Percentiles rank a stretch among this genome's conserved stretches.
Evolutionary conservation across 1,140 invertebrate genomes (phyloP).

Genomic region (Odontomachus brunneus): DNA sequence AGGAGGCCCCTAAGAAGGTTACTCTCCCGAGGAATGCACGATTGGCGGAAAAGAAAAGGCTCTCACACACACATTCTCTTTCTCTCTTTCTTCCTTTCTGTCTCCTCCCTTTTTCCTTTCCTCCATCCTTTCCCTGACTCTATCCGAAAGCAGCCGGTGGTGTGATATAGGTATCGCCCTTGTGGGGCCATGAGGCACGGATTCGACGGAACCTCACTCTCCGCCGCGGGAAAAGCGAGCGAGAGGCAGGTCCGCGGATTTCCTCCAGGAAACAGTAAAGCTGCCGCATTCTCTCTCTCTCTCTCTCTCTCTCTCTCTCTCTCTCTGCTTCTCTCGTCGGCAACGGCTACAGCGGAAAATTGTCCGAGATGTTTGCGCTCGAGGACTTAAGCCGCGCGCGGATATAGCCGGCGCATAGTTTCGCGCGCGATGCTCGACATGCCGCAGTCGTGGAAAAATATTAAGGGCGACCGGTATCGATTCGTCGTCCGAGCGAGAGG

Average conservation of each 20-base stretch:
- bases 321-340: neutral
- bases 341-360: constrained; percentile 43
- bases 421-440: neutral
- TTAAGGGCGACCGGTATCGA: neutral
- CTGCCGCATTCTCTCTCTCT: neutral
- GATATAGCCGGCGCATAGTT: constrained; percentile 6
- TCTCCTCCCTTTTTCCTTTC: too few relatives aligned
- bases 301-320: too few relatives aligned
- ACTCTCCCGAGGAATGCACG: constrained; percentile 50
- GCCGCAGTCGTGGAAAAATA: neutral
- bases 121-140: neutral
- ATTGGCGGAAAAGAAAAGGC: constrained; percentile 43
- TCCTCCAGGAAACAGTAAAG: constrained; percentile 42
- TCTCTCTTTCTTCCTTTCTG: too few relatives aligned
- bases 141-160: constrained; percentile 38
- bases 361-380: constrained; percentile 40
- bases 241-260: constrained; percentile 25
- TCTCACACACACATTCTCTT: neutral
- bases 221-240: constrained; percentile 26
- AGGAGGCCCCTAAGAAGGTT: constrained; percentile 55
- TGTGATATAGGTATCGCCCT: constrained; percentile 52
- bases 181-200: constrained; percentile 24
- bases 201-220: constrained; percentile 46
- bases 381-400: constrained; percentile 37
- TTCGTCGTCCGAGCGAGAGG: neutral